Base-by-base conservation (phyloP, 2,797 vertebrate species). In the Philypnodon macrostomus region DNA sequence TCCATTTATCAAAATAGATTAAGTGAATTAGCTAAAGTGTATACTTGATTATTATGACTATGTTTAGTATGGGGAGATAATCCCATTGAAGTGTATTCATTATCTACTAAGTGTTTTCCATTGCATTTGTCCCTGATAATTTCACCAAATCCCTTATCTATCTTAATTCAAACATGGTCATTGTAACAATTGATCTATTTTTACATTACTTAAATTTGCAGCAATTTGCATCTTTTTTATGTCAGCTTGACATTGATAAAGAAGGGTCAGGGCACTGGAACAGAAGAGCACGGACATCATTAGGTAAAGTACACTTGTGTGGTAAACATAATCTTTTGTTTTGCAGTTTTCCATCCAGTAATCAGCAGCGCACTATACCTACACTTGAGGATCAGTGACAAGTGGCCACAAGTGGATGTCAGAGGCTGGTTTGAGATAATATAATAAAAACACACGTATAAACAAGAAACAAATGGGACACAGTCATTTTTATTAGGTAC, bases 301-400 rank as follows among this genome's bases (percentile, higher is more conserved):
- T 47, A 33, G 7, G n/a, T 18, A 18, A 30, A 44, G 41, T 44
- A 44, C 15, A 18, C 26, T 47, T 31, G 33, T 33, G 30, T 23
- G 18, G 13, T 34, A 35, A 24, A 23, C 45, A 47, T 24, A 21
- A 35, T 19, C 30, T 21, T 34, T 23, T 47, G 30, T 23, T 47
- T 23, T 34, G 13, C 31, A 21, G n/a, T 2, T 47, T 10, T 15
- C 31, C 17, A 1, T n/a, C 31, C 19, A 34, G 44, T 33, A 32
- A 47, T 47, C 44, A 32, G 30, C 4, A n/a, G n/a, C 18, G 17
- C 18, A 38, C 17, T n/a, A 38, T 38, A 14, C 5, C n/a, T n/a
- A n/a, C n/a, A n/a, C n/a, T n/a, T n/a, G n/a, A n/a, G n/a, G n/a
- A n/a, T n/a, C n/a, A n/a, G n/a, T n/a, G n/a, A n/a, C n/a, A n/a